Conservation (phyloP, 2,797 vertebrate genomes). For the Parauchenoglanis punctatus region DNA sequence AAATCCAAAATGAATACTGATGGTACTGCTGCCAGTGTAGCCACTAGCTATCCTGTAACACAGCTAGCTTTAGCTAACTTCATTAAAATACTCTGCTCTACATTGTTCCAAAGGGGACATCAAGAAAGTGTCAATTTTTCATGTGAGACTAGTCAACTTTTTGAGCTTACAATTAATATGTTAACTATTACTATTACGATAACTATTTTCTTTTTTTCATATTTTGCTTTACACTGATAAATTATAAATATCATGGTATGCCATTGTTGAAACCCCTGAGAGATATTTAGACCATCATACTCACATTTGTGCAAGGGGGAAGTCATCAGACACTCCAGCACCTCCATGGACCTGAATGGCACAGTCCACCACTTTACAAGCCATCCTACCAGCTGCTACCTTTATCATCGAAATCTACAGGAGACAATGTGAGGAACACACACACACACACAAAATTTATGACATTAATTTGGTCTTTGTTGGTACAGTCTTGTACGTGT, state of each 20-base stretch:
- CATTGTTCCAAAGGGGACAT: background rate
- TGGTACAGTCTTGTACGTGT: background rate
- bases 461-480: slow-evolving; percentile 7
- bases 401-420: slow-evolving; percentile 91
- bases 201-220: background rate
- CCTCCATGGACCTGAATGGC: slow-evolving; percentile 89
- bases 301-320: slow-evolving; percentile 89
- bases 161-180: background rate
- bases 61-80: background rate
- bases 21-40: background rate
- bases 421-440: background rate
- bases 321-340: slow-evolving; percentile 88
- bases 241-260: background rate
- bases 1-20: background rate
- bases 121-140: background rate
- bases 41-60: background rate
- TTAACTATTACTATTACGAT: too few relatives aligned
- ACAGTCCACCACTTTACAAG: slow-evolving; percentile 84
- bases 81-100: background rate
- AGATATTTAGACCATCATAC: slow-evolving; percentile 59
- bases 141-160: background rate
- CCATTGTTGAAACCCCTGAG: background rate
- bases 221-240: background rate
- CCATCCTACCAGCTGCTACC: slow-evolving; percentile 84
- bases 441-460: background rate